A percentile compares a stretch with the other conserved stretches of the same genome.
These are phyloP conservation scores for Pterois miles DNA, from an alignment of 2,797 vertebrate species.

Conservation along the genomic window DNA sequence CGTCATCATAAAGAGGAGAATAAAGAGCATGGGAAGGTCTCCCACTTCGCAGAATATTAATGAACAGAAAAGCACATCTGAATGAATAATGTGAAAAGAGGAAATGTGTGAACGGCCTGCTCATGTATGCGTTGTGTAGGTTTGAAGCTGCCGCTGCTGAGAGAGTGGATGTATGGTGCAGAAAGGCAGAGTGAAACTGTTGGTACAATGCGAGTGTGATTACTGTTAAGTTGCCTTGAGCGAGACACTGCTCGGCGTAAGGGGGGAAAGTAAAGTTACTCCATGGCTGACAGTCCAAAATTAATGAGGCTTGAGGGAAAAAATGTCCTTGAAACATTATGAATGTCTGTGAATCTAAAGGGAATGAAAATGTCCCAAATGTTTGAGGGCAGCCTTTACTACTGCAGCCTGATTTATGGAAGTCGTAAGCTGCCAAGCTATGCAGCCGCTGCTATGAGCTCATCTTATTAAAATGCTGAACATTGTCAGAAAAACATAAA, in stretches of 20 bases:
- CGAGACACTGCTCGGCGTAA: neutral
- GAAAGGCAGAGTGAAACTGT: neutral
- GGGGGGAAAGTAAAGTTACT: neutral
- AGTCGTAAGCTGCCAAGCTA: neutral
- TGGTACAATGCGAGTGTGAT: neutral
- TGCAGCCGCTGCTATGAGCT: constrained; percentile 2
- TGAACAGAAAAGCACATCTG: constrained; percentile 43
- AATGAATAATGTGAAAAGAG: constrained; percentile 50
- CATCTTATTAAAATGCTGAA: neutral
- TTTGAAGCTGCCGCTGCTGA: constrained; percentile 11
- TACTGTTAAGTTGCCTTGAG: constrained; percentile 20
- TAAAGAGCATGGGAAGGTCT: constrained; percentile 28
- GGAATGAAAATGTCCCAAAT: constrained; percentile 13
- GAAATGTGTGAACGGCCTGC: constrained; percentile 23
- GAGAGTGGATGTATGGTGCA: neutral
- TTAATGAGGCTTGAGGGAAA: constrained; percentile 37
- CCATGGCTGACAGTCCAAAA: constrained; percentile 21
- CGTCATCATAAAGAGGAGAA: constrained; percentile 10
- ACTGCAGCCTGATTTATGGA: constrained; percentile 20
- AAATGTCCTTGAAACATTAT: constrained; percentile 43
- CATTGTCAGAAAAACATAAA: neutral
- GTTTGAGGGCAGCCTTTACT: constrained; percentile 1
- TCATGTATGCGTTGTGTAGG: constrained; percentile 19
- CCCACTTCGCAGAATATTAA: constrained; percentile 31
- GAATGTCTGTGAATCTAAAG: constrained; percentile 24